phyloP scores from a whole-genome alignment of 2,113 vertebrate species.

The Amphiprion ocellaris region DNA sequence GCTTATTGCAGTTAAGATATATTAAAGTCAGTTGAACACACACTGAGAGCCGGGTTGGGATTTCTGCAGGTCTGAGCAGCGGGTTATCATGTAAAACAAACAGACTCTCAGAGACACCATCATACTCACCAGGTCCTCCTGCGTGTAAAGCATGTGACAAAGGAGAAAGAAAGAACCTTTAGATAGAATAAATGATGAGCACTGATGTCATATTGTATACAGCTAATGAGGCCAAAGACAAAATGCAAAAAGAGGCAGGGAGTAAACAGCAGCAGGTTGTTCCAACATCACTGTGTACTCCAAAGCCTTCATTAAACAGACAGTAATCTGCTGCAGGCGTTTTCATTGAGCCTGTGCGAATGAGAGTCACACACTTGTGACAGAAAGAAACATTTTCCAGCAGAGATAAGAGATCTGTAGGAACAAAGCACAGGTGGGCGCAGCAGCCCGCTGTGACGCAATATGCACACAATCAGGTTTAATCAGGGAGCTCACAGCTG shows the following conservation, averaged over 20 bases:
- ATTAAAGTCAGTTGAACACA: no score
- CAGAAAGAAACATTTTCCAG: slow-evolving; percentile 40
- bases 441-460: slow-evolving; percentile 34
- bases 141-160: slow-evolving; percentile 69
- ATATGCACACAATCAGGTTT: neutral
- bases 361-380: slow-evolving; percentile 39
- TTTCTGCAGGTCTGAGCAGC: no score
- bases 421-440: slow-evolving; percentile 43
- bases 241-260: slow-evolving; percentile 1
- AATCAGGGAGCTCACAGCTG: slow-evolving; percentile 3
- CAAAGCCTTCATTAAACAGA: slow-evolving; percentile 54
- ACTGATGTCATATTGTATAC: neutral
- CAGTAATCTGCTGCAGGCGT: slow-evolving; percentile 26
- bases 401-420: slow-evolving; percentile 42
- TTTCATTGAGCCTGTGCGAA: neutral
- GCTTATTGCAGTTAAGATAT: no score
- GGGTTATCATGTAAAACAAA: neutral
- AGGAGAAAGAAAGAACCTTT: slow-evolving; percentile 55
- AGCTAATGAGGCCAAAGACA: neutral
- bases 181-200: neutral
- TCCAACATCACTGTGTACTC: slow-evolving; percentile 26
- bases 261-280: slow-evolving; percentile 27
- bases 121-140: slow-evolving; percentile 87
- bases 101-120: neutral
- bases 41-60: no score